Evolutionary conservation across 35 echinoderm and acorn worm species (phyloP).

Genomic region (Eucidaris tribuloides): DNA sequence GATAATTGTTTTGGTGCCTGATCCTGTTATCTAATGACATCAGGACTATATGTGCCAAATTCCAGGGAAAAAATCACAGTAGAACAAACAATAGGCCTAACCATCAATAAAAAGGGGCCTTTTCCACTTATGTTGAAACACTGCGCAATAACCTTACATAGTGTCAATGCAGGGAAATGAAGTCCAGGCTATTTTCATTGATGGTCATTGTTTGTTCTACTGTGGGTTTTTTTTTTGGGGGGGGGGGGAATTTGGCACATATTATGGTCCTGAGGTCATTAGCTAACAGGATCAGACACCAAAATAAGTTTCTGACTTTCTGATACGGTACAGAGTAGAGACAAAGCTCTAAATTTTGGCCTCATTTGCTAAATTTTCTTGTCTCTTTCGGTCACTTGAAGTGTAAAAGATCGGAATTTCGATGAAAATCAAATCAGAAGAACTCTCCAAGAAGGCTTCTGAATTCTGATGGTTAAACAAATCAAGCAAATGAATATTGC

Average conservation of each 20-base stretch:
- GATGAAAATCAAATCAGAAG: not conserved
- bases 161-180: not conserved
- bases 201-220: not conserved
- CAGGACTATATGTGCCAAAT: not conserved
- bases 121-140: not conserved
- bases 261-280: not conserved
- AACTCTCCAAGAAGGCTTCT: not conserved
- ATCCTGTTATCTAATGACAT: not conserved
- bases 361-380: constrained; percentile 3
- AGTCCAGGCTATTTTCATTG: not conserved
- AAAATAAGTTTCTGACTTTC: not conserved
- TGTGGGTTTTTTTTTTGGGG: not conserved
- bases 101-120: not conserved
- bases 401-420: not conserved
- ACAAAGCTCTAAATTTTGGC: not conserved
- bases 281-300: not conserved
- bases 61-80: not conserved
- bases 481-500: not conserved
- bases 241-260: not conserved
- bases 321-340: not conserved
- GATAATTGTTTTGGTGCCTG: not conserved
- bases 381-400: not conserved
- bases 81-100: not conserved
- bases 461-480: not conserved
- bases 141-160: not conserved